phyloP scores from a whole-genome alignment of 23 tunicate genomes.

The Aplidium turbinatum region DNA sequence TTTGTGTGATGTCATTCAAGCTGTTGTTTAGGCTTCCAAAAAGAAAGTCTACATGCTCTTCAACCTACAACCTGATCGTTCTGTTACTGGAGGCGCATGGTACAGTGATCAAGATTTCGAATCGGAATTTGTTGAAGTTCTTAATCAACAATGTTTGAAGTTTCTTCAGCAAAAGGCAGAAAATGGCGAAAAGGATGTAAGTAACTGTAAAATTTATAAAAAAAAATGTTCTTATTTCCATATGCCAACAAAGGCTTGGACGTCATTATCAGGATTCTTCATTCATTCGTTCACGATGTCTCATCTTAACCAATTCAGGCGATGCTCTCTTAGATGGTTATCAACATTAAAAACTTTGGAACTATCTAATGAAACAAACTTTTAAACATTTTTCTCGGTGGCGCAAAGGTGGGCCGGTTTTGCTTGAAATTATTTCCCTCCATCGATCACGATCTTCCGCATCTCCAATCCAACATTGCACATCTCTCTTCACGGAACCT shows the following conservation, averaged over 20 bases:
- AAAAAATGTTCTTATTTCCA: neutral
- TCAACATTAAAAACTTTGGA: too few species aligned
- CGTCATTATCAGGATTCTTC: too few species aligned
- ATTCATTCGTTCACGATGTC: too few species aligned
- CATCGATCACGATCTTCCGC: too few species aligned
- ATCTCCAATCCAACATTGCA: too few species aligned
- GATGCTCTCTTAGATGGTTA: too few species aligned
- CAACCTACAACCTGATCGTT: conserved; percentile 81
- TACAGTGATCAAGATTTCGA: conserved; percentile 91
- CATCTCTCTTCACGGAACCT: too few species aligned
- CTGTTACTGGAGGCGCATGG: conserved; percentile 97
- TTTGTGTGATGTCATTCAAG: neutral
- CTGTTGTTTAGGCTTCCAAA: conserved; percentile 66
- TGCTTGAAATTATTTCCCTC: too few species aligned
- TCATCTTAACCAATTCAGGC: too few species aligned
- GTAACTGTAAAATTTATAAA: neutral
- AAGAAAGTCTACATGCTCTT: conserved; percentile 88
- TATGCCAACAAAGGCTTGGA: neutral
- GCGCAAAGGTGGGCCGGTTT: too few species aligned
- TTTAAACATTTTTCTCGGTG: too few species aligned
- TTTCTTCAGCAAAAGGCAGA: conserved; percentile 73
- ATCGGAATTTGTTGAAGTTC: conserved; percentile 92
- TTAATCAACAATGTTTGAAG: conserved; percentile 83
- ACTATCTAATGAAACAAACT: too few species aligned
- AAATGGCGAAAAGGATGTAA: conserved; percentile 62